Conservation (phyloP, 2,797 vertebrate genomes). For the Poecilia gillii region DNA sequence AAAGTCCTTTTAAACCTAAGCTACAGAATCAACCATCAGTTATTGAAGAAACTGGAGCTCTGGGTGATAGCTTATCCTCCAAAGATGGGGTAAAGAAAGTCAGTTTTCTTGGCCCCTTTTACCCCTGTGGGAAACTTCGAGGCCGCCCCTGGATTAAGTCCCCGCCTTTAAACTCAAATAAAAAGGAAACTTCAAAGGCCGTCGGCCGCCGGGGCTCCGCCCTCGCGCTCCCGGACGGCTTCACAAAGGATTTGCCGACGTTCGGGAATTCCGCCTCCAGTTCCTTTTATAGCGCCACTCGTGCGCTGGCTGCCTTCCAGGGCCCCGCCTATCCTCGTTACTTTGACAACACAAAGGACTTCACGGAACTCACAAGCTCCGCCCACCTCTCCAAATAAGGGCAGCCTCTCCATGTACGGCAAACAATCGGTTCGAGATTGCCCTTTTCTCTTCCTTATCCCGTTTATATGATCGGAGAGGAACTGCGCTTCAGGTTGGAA, state of each 20-base stretch:
- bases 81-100: conserved; percentile 58
- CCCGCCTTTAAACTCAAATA: conserved; percentile 79
- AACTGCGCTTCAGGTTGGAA: conserved; percentile 94
- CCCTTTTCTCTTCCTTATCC: conserved; percentile 86
- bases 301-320: conserved; percentile 75
- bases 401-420: conserved; percentile 80
- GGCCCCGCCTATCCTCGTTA: conserved; percentile 74
- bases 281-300: conserved; percentile 83
- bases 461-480: conserved; percentile 95
- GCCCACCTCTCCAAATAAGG: conserved; percentile 82
- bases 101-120: conserved; percentile 73
- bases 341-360: conserved; percentile 82
- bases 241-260: conserved; percentile 85
- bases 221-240: conserved; percentile 75
- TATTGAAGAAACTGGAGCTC: conserved; percentile 61
- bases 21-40: conserved; percentile 71
- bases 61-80: conserved; percentile 67
- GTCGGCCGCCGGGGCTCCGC: conserved; percentile 74
- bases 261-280: conserved; percentile 84
- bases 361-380: conserved; percentile 73
- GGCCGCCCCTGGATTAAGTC: conserved; percentile 81
- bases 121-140: conserved; percentile 75
- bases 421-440: conserved; percentile 85
- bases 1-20: conserved; percentile 64
- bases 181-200: conserved; percentile 79